These are phyloP conservation scores for Elephas maximus DNA, from an alignment of 2,113 vertebrate species.

Conservation along the genomic window DNA sequence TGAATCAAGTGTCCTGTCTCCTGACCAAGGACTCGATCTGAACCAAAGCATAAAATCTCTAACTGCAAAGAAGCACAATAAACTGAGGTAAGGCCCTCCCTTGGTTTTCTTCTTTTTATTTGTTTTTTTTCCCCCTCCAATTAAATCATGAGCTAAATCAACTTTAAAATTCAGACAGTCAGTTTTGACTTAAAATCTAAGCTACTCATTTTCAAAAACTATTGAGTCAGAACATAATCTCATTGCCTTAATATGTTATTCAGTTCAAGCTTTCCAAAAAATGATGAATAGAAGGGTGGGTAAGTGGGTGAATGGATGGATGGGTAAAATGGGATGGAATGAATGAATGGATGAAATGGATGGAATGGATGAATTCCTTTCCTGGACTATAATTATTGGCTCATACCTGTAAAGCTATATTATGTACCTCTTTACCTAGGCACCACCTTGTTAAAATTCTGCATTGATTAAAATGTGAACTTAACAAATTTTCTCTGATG, in stretches of 20 bases:
- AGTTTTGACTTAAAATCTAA: conserved; percentile 65
- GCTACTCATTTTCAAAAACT: conserved; percentile 56
- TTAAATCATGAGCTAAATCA: conserved; percentile 46
- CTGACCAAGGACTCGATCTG: conserved; percentile 33
- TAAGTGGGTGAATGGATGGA: not conserved
- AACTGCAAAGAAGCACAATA: conserved; percentile 37
- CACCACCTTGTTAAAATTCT: conserved; percentile 55
- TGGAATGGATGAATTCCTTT: not conserved
- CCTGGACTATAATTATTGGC: not conserved
- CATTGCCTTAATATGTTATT: not conserved
- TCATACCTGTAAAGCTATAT: not conserved
- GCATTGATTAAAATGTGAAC: conserved; percentile 75
- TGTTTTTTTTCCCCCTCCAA: not conserved
- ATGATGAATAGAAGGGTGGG: not conserved
- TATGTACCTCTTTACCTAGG: conserved; percentile 29
- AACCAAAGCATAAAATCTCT: conserved; percentile 26
- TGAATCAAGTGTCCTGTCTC: not conserved
- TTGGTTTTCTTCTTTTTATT: not conserved
- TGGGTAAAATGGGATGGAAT: not conserved
- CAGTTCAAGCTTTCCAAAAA: conserved; percentile 28
- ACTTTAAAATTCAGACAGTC: conserved; percentile 53
- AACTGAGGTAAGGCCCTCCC: not conserved
- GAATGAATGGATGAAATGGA: not conserved
- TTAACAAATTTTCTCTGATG: conserved; percentile 72
- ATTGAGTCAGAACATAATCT: conserved; percentile 57